Base-by-base conservation (phyloP, 2,888 invertebrate genomes). In the Plagiodera versicolora region DNA sequence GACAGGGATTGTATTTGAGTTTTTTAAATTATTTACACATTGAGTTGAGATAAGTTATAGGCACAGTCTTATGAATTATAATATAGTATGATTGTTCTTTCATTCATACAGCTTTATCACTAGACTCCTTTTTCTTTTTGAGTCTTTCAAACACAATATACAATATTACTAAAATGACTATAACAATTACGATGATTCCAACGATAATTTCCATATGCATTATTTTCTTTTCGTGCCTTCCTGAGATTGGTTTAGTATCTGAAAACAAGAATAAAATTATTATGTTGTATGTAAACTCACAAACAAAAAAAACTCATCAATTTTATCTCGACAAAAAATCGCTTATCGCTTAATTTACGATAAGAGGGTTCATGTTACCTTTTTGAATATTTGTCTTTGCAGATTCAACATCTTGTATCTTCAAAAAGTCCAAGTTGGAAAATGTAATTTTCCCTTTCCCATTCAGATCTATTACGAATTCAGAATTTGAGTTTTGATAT, bases 401-500 rank as follows among this genome's bases (percentile, higher is more conserved):
- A 28, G 28, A 6, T 44, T 49, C n/a, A 11, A 17, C 39, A 6
- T 14, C 10, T n/a, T 28, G 9, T 14, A 58, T 57, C 11, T 44
- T 47, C 47, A 63, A 44, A 46, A 65, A 65, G 17, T 64, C 58
- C 6, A 35, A 30, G 52, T 65, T 63, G 11, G 66, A 64, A 51
- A 68, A 62, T n/a, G 50, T 51, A n/a, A 68, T 56, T 14, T 59
- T 24, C 8, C 64, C 48, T n/a, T 47, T 65, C 35, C 62, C 61
- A 20, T 50, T 59, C 10, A 63, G 48, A 17, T 58, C 53, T 14
- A 64, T 49, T 24, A 45, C 17, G 9, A 55, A 50, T 28, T 45
- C 39, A 30, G 51, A 39, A 18, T 63, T 48, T 10, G 24, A 19
- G 10, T 17, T 39, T 32, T 56, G 39, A 58, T 62, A 47, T 17